Evolutionary conservation across 2,113 vertebrate species (phyloP).

Genomic region (Prochilodus magdalenae): DNA sequence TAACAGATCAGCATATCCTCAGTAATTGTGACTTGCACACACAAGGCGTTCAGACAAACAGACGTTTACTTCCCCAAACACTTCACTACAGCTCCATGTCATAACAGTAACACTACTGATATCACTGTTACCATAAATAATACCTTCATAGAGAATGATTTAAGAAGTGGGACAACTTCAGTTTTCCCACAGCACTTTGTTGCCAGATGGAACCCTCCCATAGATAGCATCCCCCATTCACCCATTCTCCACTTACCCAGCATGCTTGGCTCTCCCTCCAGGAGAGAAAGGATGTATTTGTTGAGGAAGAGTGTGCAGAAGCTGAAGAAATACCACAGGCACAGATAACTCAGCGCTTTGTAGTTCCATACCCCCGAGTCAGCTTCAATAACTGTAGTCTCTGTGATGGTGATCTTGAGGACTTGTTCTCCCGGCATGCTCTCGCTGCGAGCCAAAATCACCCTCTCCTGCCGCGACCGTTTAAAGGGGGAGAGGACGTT

Average conservation of each 20-base stretch:
- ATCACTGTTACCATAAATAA: no score
- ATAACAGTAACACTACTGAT: no score
- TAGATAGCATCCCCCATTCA: no score
- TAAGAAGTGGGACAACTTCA: no score
- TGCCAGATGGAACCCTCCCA: background rate
- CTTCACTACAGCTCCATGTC: no score
- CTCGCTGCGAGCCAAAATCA: slow-evolving; percentile 81
- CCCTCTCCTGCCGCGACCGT: slow-evolving; percentile 76
- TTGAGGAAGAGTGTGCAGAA: slow-evolving; percentile 98
- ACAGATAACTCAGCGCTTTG: slow-evolving; percentile 84
- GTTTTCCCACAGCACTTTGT: background rate
- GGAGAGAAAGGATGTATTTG: slow-evolving; percentile 93
- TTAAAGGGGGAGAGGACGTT: slow-evolving; percentile 72
- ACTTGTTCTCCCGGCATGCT: slow-evolving; percentile 83
- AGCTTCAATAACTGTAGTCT: slow-evolving; percentile 90
- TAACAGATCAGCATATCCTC: no score
- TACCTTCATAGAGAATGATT: no score
- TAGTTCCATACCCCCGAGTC: slow-evolving; percentile 88
- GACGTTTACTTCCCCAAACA: no score
- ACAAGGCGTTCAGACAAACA: no score
- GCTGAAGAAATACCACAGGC: slow-evolving; percentile 95
- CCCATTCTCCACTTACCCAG: slow-evolving; percentile 79
- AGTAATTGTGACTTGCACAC: no score
- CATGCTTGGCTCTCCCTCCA: slow-evolving; percentile 94
- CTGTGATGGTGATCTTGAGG: slow-evolving; percentile 90